Evolutionary conservation across 2,797 vertebrate species (phyloP), one percentile per base, ranked within the genome.

Genomic region (Notamacropus eugenii): DNA sequence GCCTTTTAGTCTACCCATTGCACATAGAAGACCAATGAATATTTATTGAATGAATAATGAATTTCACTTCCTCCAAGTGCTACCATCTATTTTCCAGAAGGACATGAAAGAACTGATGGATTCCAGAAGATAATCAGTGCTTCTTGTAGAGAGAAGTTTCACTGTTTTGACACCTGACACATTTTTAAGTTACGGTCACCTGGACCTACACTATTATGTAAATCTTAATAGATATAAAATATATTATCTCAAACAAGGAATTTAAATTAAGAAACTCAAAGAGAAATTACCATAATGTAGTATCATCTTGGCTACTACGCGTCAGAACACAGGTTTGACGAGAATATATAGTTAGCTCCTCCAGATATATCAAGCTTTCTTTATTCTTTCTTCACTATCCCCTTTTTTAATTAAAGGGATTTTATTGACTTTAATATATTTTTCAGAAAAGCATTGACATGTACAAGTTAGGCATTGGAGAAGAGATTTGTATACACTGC

Each of bases 341-440:
- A 55, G 34, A 95, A 96, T 55, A 59, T 19, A 54, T 62, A 62
- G 11, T 62, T 3, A 62, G 59, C 31, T 62, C 34, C 59, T 34
- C 31, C 59, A 62, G 31, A 34, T 62, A 62, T 14, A 62, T 31
- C 59, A 34, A 31, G 31, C 3, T 62, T 62, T 31, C 59, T 59
- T 59, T 59, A 59, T 28, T 58, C 6, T 31, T 59, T 56, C 14
- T 56, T 22, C 55, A 56, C 55, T 56, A 5, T 56, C 55, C 55
- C 22, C 55, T 56, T 24, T 56, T 56, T 56, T 24, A 99, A 99
- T 97, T 98, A 98, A 98, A 98, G 98, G 96, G 95, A 97, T 98
- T 99, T 99, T 99, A 99, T 98, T 99, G 97, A 98, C 94, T 55
- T 96, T 96, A 56, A 22, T 96, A 98, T 95, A 94, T 98, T 93